phyloP scores from a whole-genome alignment of 2,888 invertebrate genomes.

The Limnephilus marmoratus region DNA sequence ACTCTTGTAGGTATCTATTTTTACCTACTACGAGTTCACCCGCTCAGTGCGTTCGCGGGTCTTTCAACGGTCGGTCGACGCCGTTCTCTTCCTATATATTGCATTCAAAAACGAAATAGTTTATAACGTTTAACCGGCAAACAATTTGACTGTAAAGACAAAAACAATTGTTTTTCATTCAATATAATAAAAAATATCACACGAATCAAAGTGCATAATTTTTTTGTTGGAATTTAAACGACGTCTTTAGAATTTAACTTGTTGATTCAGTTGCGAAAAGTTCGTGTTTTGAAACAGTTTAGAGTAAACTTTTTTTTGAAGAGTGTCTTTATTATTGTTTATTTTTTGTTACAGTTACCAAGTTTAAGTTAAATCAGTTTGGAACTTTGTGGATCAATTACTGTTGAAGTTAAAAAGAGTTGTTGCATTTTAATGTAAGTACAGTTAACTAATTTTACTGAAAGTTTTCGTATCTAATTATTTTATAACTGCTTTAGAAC shows the following conservation, averaged over 20 bases:
- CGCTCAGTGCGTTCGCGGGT: neutral
- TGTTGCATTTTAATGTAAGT: slow-evolving; percentile 25
- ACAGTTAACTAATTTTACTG: neutral
- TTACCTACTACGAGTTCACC: slow-evolving; percentile 19
- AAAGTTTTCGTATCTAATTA: neutral
- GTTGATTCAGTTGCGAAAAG: slow-evolving; percentile 29
- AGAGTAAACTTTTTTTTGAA: neutral
- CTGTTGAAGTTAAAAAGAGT: neutral
- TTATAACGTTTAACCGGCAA: neutral
- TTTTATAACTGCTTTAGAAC: neutral
- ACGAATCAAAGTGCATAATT: neutral
- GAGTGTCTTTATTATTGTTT: neutral
- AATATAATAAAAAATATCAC: neutral
- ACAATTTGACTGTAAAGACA: neutral
- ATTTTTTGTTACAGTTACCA: neutral
- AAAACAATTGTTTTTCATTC: neutral
- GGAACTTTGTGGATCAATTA: neutral
- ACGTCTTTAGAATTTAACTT: slow-evolving; percentile 16
- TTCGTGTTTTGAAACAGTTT: slow-evolving; percentile 34
- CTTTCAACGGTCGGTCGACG: neutral
- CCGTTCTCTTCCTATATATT: neutral
- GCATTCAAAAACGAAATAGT: neutral
- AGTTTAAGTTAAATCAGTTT: neutral
- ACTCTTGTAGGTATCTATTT: slow-evolving; percentile 37
- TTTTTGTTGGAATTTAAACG: neutral